Evolutionary conservation across 2,888 invertebrate genomes (phyloP).

Genomic region (Copidosoma aretas): DNA sequence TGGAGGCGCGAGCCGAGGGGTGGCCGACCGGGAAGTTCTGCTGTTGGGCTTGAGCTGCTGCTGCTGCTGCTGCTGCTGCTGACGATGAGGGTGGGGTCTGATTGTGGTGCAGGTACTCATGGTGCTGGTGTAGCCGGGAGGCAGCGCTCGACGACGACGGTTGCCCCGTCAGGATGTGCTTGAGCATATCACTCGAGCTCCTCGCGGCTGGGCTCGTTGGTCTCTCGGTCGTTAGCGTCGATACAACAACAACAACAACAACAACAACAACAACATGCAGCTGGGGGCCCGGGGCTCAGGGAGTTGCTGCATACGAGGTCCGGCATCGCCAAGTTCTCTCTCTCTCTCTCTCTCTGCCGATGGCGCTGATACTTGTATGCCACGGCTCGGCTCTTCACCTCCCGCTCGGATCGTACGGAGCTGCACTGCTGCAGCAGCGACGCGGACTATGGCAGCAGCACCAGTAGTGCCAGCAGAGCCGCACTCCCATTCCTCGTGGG

Average conservation of each 20-base stretch:
- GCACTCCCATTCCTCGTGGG: no score
- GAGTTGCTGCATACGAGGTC: constrained; percentile 55
- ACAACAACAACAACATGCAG: no score
- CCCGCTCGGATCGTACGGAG: no score
- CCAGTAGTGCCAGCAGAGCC: no score
- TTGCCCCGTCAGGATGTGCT: constrained; percentile 72
- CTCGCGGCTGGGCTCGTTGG: constrained; percentile 1
- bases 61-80: constrained; percentile 39
- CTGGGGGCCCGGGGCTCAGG: constrained; percentile 51
- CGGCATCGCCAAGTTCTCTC: constrained; percentile 40
- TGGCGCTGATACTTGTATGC: no score
- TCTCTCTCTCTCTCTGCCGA: no score
- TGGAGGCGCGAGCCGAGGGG: constrained; percentile 40
- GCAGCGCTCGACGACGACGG: constrained; percentile 63
- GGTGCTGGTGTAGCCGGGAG: constrained; percentile 59
- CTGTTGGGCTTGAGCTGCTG: constrained; percentile 29
- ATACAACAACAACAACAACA: no score
- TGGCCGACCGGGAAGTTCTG: constrained; percentile 45
- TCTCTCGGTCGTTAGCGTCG: no score
- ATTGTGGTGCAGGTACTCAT: constrained; percentile 49
- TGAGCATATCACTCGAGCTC: constrained; percentile 67
- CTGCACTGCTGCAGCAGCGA: no score
- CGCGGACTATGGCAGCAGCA: no score
- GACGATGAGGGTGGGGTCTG: not conserved
- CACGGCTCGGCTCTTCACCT: not conserved